Evolutionary conservation across 2,797 vertebrate genomes (phyloP), one percentile per base, ranked within the genome.

Genomic region (Cichlasoma orientale): DNA sequence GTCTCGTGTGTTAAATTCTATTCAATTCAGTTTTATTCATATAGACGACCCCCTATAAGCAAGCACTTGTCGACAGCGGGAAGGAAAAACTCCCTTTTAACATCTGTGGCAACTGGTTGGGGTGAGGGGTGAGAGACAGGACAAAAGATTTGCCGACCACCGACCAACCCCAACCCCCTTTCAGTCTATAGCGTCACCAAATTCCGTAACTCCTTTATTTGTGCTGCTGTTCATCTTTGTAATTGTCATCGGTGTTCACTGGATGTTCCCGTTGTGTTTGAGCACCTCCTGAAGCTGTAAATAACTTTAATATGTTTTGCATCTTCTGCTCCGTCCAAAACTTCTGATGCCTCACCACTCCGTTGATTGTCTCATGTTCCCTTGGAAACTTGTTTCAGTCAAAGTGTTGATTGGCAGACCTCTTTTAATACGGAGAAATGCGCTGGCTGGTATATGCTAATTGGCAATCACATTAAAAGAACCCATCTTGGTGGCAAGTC

Each of bases 381-480:
- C 80, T 79, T 79, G 54, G 78, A 89, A 86, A 82, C 55, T 57
- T 71, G 71, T 75, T 76, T 74, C 41, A 50, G 81, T 86, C 58
- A 84, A 79, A 72, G 79, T 11, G 77, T 63, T 91, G 88, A 92
- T 89, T 92, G 89, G 57, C 78, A 85, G 71, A 47, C 33, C 27
- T 54, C 76, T 82, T 70, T 83, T 18, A 78, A 29, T 76, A 50
- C 78, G 44, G 59, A 87, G 70, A 83, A 86, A 88, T 52, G 52
- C 3, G 2, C 41, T 52, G 33, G 41, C 31, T 54, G 47, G 55
- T 56, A 44, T 47, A 57, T 23, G 58, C 75, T 88, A 90, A 89
- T 90, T 90, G 81, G 47, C 81, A 90, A 90, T 91, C 87, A 90
- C 38, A 47, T 57, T 86, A 85, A 89, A 82, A 76, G 71, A 78